phyloP scores from a whole-genome alignment of 2,797 vertebrate genomes.

The Anabas testudineus region DNA sequence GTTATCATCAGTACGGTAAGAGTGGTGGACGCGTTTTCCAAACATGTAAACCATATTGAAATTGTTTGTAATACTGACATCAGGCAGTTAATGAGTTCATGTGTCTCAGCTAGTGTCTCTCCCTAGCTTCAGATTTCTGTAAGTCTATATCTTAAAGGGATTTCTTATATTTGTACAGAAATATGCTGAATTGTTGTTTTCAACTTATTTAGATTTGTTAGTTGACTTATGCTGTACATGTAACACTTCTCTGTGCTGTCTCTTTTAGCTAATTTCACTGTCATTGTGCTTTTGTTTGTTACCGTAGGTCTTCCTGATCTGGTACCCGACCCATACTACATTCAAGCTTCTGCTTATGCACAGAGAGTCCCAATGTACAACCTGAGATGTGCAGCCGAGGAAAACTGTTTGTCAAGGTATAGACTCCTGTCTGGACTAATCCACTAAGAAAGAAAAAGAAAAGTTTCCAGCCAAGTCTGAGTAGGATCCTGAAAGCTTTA shows the following conservation, averaged over 20 bases:
- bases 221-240: neutral
- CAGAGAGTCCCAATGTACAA: slow-evolving; percentile 98
- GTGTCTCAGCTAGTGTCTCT: neutral
- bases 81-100: neutral
- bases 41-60: neutral
- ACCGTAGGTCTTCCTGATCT: slow-evolving; percentile 94
- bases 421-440: slow-evolving; percentile 43
- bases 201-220: neutral
- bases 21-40: slow-evolving; percentile 11
- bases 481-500: slow-evolving; percentile 55
- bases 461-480: slow-evolving; percentile 39
- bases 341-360: slow-evolving; percentile 94
- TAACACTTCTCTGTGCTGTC: neutral
- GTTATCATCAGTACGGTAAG: slow-evolving; percentile 96
- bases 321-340: slow-evolving; percentile 96
- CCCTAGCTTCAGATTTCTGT: neutral
- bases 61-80: neutral
- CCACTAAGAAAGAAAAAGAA: neutral
- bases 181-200: neutral
- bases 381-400: slow-evolving; percentile 95
- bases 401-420: slow-evolving; percentile 97
- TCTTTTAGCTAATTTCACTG: slow-evolving; percentile 21
- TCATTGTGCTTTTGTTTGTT: neutral
- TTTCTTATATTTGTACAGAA: neutral
- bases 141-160: neutral